Base-by-base conservation (phyloP, 2,797 vertebrate genomes). In the Stomatorhinus walkeri region DNA sequence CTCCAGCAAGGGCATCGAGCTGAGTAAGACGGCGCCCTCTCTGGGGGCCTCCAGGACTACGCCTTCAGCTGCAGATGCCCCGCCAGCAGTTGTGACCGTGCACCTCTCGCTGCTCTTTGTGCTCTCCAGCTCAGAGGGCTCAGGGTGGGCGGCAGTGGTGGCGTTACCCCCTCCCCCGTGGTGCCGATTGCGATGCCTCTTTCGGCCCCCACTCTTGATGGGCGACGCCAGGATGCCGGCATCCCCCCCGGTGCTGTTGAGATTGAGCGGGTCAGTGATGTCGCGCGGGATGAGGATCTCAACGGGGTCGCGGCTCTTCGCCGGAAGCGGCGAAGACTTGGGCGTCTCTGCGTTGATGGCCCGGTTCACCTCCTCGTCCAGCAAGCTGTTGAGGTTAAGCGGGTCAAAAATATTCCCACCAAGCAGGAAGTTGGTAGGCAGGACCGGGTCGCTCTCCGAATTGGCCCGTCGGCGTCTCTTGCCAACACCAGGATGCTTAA, bases 331-430 rank as follows among this genome's bases (percentile, higher is more conserved):
- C 0, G 98, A 98, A 1, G 97, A 98, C 89, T 98, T 97, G n/a
- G 98, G 98, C 0, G 98, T 99, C 94, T 97, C 97, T 0, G 98
- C 98, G 3, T 99, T 98, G 64, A 98, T 96, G 0, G 97, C 96
- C 72, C 90, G 94, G 95, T 97, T 99, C 89, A 98, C 97, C 90
- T 99, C 98, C 93, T 99, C 98, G 56, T 98, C 98, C 92, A 98
- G 89, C 61, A 98, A 95, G 89, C 98, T 99, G 95, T 99, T 99
- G 89, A 99, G 97, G 94, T 99, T 99, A 7, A 98, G 93, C 0
- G 98, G 98, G 92, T 99, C 98, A 88, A 98, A 98, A 89, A 99
- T 99, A 92, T 98, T 99, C 12, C 98, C 98, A 3, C 98, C 98
- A 88, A 99, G 89, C 9, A 98, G 96, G 89, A 99, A 99, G 91